These are phyloP conservation scores for Atopsyche davidsoni DNA, from an alignment of 1,140 invertebrate species.

Conservation along the genomic window DNA sequence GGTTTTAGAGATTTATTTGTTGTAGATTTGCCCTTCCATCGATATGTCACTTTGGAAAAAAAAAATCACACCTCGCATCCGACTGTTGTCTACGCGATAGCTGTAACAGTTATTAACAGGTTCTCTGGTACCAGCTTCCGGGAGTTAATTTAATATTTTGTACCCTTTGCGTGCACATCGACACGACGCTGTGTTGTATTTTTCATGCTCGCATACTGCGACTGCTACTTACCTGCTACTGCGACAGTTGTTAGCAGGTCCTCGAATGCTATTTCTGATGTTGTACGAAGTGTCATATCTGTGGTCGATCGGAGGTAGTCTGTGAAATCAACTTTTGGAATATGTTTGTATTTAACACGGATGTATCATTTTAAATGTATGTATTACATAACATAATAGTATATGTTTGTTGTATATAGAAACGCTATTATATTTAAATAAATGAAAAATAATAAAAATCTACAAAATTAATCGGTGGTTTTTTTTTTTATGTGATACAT, in stretches of 20 bases:
- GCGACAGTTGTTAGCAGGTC: no score
- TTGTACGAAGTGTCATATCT: constrained; percentile 4
- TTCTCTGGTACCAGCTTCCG: no score
- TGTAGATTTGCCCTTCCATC: constrained; percentile 13
- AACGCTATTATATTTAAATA: constrained; percentile 26
- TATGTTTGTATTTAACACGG: constrained; percentile 14
- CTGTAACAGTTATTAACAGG: no score
- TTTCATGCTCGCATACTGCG: neutral
- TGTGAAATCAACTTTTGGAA: neutral
- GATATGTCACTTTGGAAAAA: constrained; percentile 20
- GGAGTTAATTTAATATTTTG: no score
- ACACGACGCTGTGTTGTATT: neutral
- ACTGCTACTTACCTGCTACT: neutral
- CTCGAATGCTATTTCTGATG: neutral
- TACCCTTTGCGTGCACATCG: neutral
- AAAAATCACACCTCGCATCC: neutral
- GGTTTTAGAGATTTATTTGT: constrained; percentile 25
- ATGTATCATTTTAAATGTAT: constrained; percentile 11
- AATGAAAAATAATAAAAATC: constrained; percentile 26
- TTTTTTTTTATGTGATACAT: neutral
- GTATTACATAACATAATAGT: constrained; percentile 16
- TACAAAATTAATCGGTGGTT: constrained; percentile 9
- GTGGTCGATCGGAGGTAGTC: neutral
- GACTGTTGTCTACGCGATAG: neutral
- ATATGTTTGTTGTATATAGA: constrained; percentile 30